Evolutionary conservation across 2,888 invertebrate genomes (phyloP).

Genomic region (Ellobium chinense): DNA sequence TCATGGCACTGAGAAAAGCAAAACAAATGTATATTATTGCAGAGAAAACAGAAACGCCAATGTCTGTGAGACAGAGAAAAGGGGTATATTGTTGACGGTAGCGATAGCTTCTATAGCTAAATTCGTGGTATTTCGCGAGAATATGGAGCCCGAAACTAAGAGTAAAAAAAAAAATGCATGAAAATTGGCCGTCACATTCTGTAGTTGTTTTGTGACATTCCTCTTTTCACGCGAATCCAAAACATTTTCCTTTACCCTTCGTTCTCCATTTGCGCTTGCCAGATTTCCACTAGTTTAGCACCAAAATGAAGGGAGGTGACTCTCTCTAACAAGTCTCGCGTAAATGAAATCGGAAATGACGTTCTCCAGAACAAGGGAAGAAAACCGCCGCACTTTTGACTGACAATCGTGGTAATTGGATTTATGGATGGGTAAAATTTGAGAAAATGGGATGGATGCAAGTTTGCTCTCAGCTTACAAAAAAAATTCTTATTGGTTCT

Average conservation of each 20-base stretch:
- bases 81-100: too few relatives aligned
- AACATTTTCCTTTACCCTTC: neutral
- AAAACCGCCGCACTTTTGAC: neutral
- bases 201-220: neutral
- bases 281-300: neutral
- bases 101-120: too few relatives aligned
- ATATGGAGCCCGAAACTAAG: too few relatives aligned
- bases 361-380: neutral
- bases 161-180: too few relatives aligned
- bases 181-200: too few relatives aligned
- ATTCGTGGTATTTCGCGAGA: too few relatives aligned
- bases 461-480: too few relatives aligned
- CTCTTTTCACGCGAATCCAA: neutral
- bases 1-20: too few relatives aligned
- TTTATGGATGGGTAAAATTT: slow-evolving; percentile 16
- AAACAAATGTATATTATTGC: too few relatives aligned
- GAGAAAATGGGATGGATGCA: neutral
- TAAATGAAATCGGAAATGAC: slow-evolving; percentile 9
- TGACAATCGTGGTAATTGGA: slow-evolving; percentile 25
- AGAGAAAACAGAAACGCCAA: too few relatives aligned
- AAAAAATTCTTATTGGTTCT: too few relatives aligned
- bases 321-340: neutral
- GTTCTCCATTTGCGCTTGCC: neutral
- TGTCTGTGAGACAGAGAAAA: too few relatives aligned
- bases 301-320: neutral